Conservation (phyloP, 2,797 vertebrate species). For the Vultur gryphus region DNA sequence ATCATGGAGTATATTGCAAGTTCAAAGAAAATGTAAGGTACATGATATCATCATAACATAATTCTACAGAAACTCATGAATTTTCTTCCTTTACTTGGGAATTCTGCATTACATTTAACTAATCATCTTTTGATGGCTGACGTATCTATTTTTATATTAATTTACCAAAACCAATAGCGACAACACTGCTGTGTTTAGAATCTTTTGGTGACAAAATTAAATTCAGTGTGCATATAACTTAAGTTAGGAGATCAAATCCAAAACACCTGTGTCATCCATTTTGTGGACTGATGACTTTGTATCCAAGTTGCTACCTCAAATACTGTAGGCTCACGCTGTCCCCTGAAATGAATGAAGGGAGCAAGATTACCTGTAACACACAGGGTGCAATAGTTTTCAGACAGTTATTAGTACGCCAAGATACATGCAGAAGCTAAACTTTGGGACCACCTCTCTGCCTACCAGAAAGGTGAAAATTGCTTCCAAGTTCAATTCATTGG, state of each 20-base stretch:
- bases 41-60: neutral
- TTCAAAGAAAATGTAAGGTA: neutral
- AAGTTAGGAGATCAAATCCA: neutral
- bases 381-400: neutral
- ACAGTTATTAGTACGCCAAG: neutral
- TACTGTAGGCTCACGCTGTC: neutral
- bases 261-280: neutral
- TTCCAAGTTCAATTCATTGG: neutral
- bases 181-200: neutral
- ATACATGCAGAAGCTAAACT: neutral
- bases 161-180: accelerated
- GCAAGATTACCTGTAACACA: neutral
- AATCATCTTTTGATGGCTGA: neutral
- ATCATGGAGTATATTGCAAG: neutral
- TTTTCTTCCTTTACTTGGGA: neutral
- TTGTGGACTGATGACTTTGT: neutral
- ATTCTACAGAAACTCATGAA: neutral
- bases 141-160: neutral
- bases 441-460: neutral
- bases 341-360: neutral
- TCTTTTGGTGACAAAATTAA: neutral
- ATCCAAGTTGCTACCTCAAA: neutral
- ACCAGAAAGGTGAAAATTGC: neutral
- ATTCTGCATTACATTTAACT: neutral
- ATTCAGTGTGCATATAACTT: neutral